phyloP scores from a whole-genome alignment of 1,140 invertebrate species.

The Phocides pigmalion region DNA sequence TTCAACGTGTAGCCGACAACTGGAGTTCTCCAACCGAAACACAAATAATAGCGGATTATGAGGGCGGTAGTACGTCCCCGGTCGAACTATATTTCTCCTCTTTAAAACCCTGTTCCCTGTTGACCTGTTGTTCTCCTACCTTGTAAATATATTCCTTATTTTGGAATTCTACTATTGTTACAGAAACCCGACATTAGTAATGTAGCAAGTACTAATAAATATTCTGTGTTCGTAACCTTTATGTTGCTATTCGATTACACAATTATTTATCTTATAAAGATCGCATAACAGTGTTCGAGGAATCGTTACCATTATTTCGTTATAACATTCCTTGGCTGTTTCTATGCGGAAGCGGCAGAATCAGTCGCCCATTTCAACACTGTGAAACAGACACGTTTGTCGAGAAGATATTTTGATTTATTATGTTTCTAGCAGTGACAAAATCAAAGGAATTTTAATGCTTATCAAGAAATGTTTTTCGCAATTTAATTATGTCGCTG shows the following conservation, averaged over 20 bases:
- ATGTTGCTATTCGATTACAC: not conserved
- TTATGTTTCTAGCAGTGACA: not conserved
- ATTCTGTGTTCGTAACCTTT: not conserved
- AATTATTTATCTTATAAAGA: not conserved
- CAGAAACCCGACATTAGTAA: too few relatives aligned
- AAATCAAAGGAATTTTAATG: not conserved
- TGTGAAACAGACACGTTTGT: constrained; percentile 12
- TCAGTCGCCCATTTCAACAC: constrained; percentile 8
- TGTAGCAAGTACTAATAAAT: not conserved
- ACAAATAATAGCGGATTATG: too few relatives aligned
- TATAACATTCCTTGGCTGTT: constrained; percentile 11
- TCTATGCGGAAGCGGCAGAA: constrained; percentile 17
- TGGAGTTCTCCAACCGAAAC: too few relatives aligned
- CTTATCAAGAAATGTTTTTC: not conserved
- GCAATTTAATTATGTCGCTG: not conserved
- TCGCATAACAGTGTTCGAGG: not conserved
- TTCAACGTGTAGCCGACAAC: too few relatives aligned
- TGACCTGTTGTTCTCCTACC: too few relatives aligned
- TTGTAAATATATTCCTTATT: too few relatives aligned
- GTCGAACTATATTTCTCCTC: too few relatives aligned
- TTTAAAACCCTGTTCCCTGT: too few relatives aligned
- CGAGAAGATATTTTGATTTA: constrained; percentile 13
- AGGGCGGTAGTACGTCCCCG: too few relatives aligned
- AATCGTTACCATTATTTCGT: constrained; percentile 5
- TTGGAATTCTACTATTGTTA: too few relatives aligned